These are phyloP conservation scores for Cloeon dipterum DNA, from an alignment of 2,888 invertebrate genomes.

Conservation along the genomic window DNA sequence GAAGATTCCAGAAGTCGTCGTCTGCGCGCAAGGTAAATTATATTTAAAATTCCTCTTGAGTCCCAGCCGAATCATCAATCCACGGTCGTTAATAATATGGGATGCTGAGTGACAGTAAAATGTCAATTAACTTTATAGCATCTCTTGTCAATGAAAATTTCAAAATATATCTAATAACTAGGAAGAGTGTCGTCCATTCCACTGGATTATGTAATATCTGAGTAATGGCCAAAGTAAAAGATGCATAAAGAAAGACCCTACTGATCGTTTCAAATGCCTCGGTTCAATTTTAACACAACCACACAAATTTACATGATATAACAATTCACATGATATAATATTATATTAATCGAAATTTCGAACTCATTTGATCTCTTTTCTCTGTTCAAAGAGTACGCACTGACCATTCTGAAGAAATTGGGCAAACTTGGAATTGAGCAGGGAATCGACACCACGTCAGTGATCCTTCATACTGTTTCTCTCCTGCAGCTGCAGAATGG, in stretches of 20 bases:
- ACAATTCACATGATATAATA: background rate
- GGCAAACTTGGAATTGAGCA: slow-evolving; percentile 63
- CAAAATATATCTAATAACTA: no score
- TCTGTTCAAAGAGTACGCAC: no score
- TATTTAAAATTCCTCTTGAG: background rate
- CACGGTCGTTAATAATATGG: no score
- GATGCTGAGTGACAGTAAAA: no score
- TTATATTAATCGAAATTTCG: slow-evolving; percentile 5
- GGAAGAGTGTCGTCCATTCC: no score
- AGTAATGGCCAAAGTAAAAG: no score
- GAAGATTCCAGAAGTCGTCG: slow-evolving; percentile 57
- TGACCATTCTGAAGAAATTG: slow-evolving; percentile 50
- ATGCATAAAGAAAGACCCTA: no score
- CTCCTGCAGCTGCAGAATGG: slow-evolving; percentile 65
- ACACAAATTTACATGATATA: background rate
- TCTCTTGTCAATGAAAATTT: no score
- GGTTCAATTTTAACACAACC: background rate
- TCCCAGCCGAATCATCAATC: no score
- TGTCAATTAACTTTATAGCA: no score
- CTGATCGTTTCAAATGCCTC: no score
- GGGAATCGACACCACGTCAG: slow-evolving; percentile 47
- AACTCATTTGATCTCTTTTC: slow-evolving; percentile 9
- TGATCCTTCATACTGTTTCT: slow-evolving; percentile 56
- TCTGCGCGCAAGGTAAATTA: slow-evolving; percentile 42
- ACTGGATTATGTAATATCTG: no score